Percentiles rank a stretch among this genome's conserved stretches.
Evolutionary conservation across 2,888 invertebrate genomes (phyloP).

Genomic region (Conistra vaccinii): DNA sequence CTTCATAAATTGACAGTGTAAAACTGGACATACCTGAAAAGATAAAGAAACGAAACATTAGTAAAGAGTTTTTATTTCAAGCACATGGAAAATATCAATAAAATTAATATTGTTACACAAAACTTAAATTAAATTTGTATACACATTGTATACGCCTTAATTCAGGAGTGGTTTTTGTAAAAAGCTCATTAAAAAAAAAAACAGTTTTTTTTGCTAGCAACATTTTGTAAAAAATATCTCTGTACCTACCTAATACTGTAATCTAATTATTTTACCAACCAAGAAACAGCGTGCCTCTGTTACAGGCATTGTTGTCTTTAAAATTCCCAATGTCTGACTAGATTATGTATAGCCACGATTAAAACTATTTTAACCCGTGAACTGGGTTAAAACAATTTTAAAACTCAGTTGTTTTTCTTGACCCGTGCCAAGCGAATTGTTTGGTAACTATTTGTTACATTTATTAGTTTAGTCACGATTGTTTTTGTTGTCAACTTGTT

Average conservation of each 20-base stretch:
- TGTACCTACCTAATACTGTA: background rate
- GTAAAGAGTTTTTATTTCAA: background rate
- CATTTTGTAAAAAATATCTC: no score
- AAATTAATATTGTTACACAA: background rate
- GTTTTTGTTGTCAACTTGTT: slow-evolving; percentile 18
- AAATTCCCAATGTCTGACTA: background rate
- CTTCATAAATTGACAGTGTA: background rate
- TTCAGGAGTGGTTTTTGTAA: background rate
- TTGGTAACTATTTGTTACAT: slow-evolving; percentile 22
- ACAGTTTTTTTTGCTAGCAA: no score
- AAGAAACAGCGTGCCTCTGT: background rate
- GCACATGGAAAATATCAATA: background rate
- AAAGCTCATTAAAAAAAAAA: no score
- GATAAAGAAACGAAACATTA: slow-evolving; percentile 23
- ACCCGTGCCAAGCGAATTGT: slow-evolving; percentile 13
- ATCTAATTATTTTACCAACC: background rate
- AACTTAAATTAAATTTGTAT: background rate
- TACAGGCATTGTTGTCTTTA: background rate
- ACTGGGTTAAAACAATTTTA: background rate
- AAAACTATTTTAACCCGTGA: background rate
- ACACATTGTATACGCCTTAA: background rate
- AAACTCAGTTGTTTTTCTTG: slow-evolving; percentile 9
- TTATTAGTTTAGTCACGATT: slow-evolving; percentile 30
- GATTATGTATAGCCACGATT: background rate
- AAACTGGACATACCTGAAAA: slow-evolving; percentile 53